A percentile compares a stretch with the other conserved stretches of the same genome.
phyloP scores from a whole-genome alignment of 2,888 invertebrate species.

The Molorchus minor region DNA sequence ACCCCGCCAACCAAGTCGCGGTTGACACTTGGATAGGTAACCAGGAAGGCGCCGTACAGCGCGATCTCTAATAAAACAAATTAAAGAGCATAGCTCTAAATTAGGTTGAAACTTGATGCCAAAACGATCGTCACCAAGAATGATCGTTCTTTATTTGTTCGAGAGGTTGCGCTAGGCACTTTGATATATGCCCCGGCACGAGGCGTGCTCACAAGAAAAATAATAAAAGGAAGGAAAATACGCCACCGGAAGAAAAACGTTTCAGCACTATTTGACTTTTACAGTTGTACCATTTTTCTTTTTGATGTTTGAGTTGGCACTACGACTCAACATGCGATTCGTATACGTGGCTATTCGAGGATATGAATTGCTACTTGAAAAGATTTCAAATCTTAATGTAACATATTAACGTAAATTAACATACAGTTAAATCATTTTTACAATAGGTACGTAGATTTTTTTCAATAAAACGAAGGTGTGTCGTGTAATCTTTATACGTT shows the following conservation, averaged over 20 bases:
- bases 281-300: constrained; percentile 15
- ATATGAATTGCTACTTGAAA: neutral
- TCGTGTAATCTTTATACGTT: neutral
- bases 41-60: neutral
- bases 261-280: constrained; percentile 11
- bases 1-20: neutral
- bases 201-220: constrained; percentile 45
- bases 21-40: neutral
- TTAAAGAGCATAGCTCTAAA: neutral
- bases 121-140: constrained; percentile 44
- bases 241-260: constrained; percentile 12
- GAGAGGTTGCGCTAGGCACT: constrained; percentile 54
- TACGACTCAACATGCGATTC: constrained; percentile 3
- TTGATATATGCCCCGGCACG: constrained; percentile 52
- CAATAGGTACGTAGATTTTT: neutral
- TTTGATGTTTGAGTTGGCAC: neutral
- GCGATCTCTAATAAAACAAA: neutral
- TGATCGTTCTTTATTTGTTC: constrained; percentile 54
- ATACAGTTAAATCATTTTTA: neutral
- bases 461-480: neutral
- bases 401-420: neutral
- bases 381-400: neutral
- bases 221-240: constrained; percentile 28
- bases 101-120: constrained; percentile 5
- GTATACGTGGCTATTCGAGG: neutral